Conservation (phyloP, 2,888 invertebrate genomes). For the Hypena proboscidalis region DNA sequence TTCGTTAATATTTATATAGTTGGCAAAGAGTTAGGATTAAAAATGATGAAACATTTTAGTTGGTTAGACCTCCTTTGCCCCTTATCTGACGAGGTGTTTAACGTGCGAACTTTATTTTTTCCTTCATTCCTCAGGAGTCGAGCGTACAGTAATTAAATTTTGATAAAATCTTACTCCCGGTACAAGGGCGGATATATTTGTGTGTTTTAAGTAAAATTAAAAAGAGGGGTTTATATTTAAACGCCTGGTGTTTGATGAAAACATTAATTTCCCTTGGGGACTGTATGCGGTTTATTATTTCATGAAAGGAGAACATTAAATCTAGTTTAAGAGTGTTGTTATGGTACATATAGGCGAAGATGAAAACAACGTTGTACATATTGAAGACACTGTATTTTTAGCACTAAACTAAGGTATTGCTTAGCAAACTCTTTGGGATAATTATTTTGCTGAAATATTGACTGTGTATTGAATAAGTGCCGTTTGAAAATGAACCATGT, state of each 20-base stretch:
- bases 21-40: constrained; percentile 55
- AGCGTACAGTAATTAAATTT: constrained; percentile 39
- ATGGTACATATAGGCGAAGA: constrained; percentile 22
- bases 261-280: constrained; percentile 66
- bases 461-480: too few species aligned
- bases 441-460: too few species aligned
- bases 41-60: constrained; percentile 52
- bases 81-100: constrained; percentile 53
- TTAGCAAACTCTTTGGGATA: too few species aligned
- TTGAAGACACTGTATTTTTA: too few species aligned
- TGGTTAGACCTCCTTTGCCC: constrained; percentile 41
- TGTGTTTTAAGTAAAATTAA: constrained; percentile 49
- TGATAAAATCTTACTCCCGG: constrained; percentile 37
- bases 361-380: constrained; percentile 10
- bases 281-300: constrained; percentile 61
- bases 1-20: constrained; percentile 8
- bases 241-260: constrained; percentile 55
- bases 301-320: constrained; percentile 48
- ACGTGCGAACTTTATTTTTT: constrained; percentile 45
- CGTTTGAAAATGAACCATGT: too few species aligned
- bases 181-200: constrained; percentile 28
- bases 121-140: constrained; percentile 23
- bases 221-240: constrained; percentile 47
- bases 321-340: constrained; percentile 39
- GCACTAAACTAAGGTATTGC: too few species aligned